Conservation (phyloP, 1,140 invertebrate genomes). For the Drosophila tropicalis region DNA sequence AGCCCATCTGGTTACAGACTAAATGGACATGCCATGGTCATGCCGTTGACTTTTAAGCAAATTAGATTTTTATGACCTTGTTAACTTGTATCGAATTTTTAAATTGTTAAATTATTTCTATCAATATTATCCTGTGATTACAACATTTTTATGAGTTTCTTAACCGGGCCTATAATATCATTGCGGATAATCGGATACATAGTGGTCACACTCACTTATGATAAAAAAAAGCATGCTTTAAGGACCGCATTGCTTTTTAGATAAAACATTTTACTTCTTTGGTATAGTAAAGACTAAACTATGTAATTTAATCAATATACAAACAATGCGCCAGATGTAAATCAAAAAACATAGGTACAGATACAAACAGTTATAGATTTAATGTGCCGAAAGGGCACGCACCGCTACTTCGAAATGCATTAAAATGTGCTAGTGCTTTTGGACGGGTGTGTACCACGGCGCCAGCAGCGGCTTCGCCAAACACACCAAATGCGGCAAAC, state of each 20-base stretch:
- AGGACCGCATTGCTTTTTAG: no score
- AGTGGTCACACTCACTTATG: no score
- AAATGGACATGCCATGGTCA: conserved; percentile 30
- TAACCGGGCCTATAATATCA: background rate
- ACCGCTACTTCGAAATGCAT: conserved; percentile 6
- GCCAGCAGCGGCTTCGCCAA: conserved; percentile 61
- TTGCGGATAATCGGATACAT: no score
- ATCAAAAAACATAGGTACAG: background rate
- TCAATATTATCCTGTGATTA: background rate
- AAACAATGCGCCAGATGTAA: no score
- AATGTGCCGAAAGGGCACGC: conserved; percentile 37
- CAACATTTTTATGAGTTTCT: background rate
- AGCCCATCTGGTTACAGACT: conserved; percentile 36
- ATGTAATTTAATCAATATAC: no score
- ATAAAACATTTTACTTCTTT: no score
- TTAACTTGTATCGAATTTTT: conserved; percentile 51
- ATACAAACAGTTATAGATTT: background rate
- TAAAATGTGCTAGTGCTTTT: background rate
- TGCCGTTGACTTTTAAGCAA: conserved; percentile 12
- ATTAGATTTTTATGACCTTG: conserved; percentile 64
- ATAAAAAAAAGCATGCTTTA: no score
- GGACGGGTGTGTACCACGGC: conserved; percentile 30
- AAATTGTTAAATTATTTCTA: conserved; percentile 56
- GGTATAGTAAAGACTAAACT: no score
- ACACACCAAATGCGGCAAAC: conserved; percentile 45